These are phyloP conservation scores for Cecidostiba fungosa DNA, from an alignment of 2,888 invertebrate species.

Conservation along the genomic window DNA sequence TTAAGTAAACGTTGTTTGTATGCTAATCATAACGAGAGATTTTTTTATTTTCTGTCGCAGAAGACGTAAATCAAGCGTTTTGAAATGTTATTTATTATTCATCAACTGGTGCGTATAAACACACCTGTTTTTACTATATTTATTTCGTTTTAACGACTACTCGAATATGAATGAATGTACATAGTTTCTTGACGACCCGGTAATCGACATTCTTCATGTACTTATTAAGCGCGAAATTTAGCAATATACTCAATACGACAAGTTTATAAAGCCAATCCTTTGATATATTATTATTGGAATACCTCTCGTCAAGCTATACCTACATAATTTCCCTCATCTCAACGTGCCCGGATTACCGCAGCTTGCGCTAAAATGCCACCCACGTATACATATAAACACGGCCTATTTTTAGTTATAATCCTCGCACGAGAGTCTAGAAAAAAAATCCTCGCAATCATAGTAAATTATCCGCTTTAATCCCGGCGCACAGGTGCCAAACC, in stretches of 20 bases:
- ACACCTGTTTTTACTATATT: neutral
- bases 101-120: neutral
- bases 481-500: neutral
- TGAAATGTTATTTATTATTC: neutral
- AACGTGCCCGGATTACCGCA: neutral
- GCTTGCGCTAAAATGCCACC: neutral
- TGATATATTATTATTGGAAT: slow-evolving; percentile 39
- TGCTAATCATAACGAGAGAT: neutral
- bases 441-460: neutral
- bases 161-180: neutral
- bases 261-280: slow-evolving; percentile 17
- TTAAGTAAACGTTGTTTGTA: neutral
- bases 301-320: neutral
- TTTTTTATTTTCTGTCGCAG: neutral
- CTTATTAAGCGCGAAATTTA: neutral
- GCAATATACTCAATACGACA: neutral
- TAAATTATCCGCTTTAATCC: neutral
- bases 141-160: neutral
- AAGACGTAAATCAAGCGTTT: neutral
- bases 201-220: slow-evolving; percentile 14
- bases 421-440: neutral
- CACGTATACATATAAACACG: neutral
- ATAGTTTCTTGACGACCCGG: neutral
- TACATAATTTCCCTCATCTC: neutral
- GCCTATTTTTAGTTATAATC: neutral